These are phyloP conservation scores for Onychostruthus taczanowskii DNA, from an alignment of 2,113 vertebrate genomes.

Conservation along the genomic window DNA sequence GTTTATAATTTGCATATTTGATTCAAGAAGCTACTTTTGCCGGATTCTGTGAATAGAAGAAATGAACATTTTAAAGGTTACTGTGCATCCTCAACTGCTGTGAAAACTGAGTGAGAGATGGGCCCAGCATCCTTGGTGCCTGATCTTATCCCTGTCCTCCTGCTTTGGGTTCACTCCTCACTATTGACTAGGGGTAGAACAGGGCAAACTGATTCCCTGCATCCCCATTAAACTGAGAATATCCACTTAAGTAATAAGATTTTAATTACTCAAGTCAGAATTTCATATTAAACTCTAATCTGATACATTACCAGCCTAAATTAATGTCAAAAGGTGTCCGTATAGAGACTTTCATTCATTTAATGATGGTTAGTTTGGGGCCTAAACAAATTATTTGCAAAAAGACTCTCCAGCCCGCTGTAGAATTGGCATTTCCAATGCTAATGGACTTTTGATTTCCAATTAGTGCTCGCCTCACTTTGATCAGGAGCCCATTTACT, in stretches of 20 bases:
- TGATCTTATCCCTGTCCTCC: neutral
- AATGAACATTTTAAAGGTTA: neutral
- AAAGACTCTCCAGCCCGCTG: neutral
- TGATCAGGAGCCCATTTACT: neutral
- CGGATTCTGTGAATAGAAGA: neutral
- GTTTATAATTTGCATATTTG: neutral
- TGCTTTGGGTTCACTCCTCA: neutral
- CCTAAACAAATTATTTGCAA: conserved; percentile 58
- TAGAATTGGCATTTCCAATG: conserved; percentile 19
- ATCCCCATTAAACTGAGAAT: conserved; percentile 23
- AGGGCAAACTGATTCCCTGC: neutral
- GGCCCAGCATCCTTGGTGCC: neutral
- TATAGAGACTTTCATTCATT: conserved; percentile 23
- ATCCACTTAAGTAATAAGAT: conserved; percentile 51
- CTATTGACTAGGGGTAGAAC: neutral
- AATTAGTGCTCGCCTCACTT: conserved; percentile 14
- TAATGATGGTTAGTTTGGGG: conserved; percentile 32
- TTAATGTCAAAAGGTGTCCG: conserved; percentile 56
- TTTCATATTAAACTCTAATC: conserved; percentile 57
- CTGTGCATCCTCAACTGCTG: accelerated
- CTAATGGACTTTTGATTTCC: conserved; percentile 42
- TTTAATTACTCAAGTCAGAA: conserved; percentile 59
- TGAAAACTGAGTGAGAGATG: neutral
- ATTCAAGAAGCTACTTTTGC: neutral
- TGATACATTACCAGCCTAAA: conserved; percentile 36